Evolutionary conservation across 2,888 invertebrate genomes (phyloP).

Genomic region (Eupeodes luniger): DNA sequence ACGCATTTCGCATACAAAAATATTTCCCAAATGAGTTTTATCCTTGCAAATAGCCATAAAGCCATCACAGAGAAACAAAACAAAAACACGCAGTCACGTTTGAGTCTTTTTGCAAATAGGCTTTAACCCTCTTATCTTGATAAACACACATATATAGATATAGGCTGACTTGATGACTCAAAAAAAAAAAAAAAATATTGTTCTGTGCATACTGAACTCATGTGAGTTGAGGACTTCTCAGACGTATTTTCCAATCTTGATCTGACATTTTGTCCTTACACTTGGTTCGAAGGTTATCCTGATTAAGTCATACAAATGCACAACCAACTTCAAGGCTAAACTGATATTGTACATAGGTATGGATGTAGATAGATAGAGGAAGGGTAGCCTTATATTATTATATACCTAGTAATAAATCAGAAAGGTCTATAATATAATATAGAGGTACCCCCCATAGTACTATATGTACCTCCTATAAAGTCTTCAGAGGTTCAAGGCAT

Average conservation of each 20-base stretch:
- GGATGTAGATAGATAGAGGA: not conserved
- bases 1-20: conserved; percentile 12
- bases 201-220: not conserved
- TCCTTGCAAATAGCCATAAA: conserved; percentile 17
- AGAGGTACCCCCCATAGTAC: not conserved
- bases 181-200: conserved; percentile 1
- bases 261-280: conserved; percentile 52
- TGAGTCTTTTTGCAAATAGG: conserved; percentile 30
- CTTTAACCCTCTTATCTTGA: conserved; percentile 47
- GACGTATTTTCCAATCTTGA: conserved; percentile 39
- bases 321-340: conserved; percentile 43
- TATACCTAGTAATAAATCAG: conserved; percentile 47
- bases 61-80: conserved; percentile 10
- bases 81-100: conserved; percentile 11
- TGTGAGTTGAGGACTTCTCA: conserved; percentile 16
- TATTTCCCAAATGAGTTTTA: conserved; percentile 12
- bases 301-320: conserved; percentile 42
- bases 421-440: not conserved
- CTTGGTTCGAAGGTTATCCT: conserved; percentile 51
- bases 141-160: not conserved
- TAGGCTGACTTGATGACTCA: conserved; percentile 15
- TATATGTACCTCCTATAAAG: not conserved
- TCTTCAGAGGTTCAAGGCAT: conserved; percentile 1
- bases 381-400: not conserved
- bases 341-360: not conserved